Evolutionary conservation across 2,888 invertebrate genomes (phyloP), one percentile per base, ranked within the genome.

Genomic region (Cyclophora punctaria): DNA sequence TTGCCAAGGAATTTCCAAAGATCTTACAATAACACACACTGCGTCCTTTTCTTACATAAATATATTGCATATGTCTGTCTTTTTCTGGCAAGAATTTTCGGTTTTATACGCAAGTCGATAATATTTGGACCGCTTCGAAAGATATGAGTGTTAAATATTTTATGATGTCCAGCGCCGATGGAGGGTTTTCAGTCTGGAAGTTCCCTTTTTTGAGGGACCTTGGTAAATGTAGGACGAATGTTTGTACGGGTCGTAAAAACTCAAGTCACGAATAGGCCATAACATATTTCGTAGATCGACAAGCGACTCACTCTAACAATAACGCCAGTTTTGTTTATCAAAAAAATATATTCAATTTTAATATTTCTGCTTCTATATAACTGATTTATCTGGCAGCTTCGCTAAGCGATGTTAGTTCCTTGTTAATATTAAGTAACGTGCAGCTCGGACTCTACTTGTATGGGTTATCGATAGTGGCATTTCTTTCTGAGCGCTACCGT

Each of bases 121-220:
- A 86, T 87, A 85, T 83, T 85, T 77, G 78, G 80, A 78, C 78
- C 76, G 78, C 77, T 80, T 69, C 60, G 64, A 68, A 66, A 81
- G 81, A 83, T 83, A 84, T 81, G 78, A 77, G 82, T 83, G 80
- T 80, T 85, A 83, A 83, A 87, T 85, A 85, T 86, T 86, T 85
- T 86, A 86, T 79, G 79, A 77, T 80, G 83, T 84, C 84, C 85
- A 77, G 76, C 74, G 71, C 73, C 67, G 67, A 74, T 72, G 69
- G 65, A 66, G 65, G 63, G 70, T 73, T 74, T 66, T 64, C 66
- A 68, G 65, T 66, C 55, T 62, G 55, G 45, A 47, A 50, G 44
- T 45, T 49, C 56, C 48, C 7, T 44, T 35, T 46, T 46, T 40
- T 37, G 41, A 7, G 41, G 5, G 4, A 4, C 35, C 35, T 51